Evolutionary conservation across 1,140 invertebrate genomes (phyloP).

Genomic region (Acromyrmex heyeri): DNA sequence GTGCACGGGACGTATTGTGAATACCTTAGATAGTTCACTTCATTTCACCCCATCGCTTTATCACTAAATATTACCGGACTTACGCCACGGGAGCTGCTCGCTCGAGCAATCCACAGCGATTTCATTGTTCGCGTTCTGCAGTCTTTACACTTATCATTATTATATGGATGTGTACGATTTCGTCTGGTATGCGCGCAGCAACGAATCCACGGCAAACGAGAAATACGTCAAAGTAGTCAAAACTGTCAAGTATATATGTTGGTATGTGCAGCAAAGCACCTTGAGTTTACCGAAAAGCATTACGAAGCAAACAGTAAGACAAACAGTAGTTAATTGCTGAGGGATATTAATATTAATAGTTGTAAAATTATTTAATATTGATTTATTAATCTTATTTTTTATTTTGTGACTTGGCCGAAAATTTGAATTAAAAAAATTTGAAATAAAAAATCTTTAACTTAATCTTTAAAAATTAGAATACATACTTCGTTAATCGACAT

Average conservation of each 20-base stretch:
- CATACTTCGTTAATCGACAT: neutral
- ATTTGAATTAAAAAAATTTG: neutral
- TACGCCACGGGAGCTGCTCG: slow-evolving; percentile 48
- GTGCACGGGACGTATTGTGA: slow-evolving; percentile 62
- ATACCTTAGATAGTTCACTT: slow-evolving; percentile 72
- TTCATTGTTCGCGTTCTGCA: slow-evolving; percentile 68
- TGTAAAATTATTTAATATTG: neutral
- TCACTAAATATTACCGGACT: slow-evolving; percentile 72
- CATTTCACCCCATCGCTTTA: slow-evolving; percentile 70
- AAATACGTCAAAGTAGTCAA: slow-evolving; percentile 9
- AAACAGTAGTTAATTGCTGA: neutral
- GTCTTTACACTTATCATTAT: slow-evolving; percentile 58
- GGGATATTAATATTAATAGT: neutral
- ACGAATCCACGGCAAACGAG: slow-evolving; percentile 5
- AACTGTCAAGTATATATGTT: slow-evolving; percentile 21
- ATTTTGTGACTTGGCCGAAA: neutral
- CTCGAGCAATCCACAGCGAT: slow-evolving; percentile 53
- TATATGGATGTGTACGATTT: slow-evolving; percentile 23
- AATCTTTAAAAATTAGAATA: neutral
- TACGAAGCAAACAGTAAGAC: neutral
- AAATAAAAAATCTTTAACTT: neutral
- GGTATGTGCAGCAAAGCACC: neutral
- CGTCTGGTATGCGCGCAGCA: neutral
- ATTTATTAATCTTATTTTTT: neutral
- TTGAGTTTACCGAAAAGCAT: neutral